Evolutionary conservation across 2,113 vertebrate genomes (phyloP).

Genomic region (Mastomys natalensis): DNA sequence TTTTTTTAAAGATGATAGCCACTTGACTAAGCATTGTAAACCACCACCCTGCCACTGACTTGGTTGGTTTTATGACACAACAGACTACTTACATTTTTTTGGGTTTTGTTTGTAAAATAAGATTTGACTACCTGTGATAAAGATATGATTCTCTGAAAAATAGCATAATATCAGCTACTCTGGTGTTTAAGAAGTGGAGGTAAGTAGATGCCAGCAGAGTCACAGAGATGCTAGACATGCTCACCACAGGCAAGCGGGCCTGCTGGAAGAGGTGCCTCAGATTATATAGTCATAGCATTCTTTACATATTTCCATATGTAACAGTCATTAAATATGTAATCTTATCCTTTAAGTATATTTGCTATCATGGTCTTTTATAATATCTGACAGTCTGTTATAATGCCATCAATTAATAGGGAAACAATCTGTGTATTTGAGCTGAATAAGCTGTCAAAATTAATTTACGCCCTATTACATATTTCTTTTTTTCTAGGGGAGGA

Average conservation of each 20-base stretch:
- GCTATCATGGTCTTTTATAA: background rate
- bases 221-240: background rate
- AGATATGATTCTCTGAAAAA: background rate
- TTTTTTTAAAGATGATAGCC: background rate
- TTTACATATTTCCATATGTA: background rate
- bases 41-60: background rate
- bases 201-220: background rate
- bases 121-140: background rate
- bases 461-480: background rate
- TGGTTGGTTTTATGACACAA: background rate
- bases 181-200: background rate
- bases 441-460: background rate
- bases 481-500: conserved; percentile 91
- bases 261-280: background rate
- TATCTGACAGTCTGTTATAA: background rate
- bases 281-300: background rate
- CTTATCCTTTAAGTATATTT: conserved; percentile 15
- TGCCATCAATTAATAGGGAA: conserved; percentile 23
- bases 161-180: background rate
- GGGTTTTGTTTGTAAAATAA: conserved; percentile 39
- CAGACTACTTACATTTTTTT: background rate
- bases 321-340: background rate
- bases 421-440: conserved; percentile 16
- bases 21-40: accelerated
- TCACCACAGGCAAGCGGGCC: background rate